phyloP scores from a whole-genome alignment of 1,140 invertebrate species.

The Dendrolimus punctatus region DNA sequence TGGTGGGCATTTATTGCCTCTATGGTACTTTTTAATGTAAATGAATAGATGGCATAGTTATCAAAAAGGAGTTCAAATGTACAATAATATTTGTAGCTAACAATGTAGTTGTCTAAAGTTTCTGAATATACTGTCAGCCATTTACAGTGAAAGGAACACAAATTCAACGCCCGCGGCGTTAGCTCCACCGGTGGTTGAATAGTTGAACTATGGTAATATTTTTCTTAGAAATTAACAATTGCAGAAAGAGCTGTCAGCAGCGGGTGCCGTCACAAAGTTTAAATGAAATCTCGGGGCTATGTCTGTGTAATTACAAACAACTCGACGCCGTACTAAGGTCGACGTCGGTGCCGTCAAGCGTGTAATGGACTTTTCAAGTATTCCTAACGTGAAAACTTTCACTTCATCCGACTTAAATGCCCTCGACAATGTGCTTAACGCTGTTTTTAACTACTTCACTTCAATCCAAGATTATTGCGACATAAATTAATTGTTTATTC shows the following conservation, averaged over 20 bases:
- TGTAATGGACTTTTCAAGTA: slow-evolving; percentile 70
- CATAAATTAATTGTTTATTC: slow-evolving; percentile 50
- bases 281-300: slow-evolving; percentile 63
- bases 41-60: too few species aligned
- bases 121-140: too few species aligned
- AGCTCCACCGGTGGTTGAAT: not conserved
- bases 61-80: too few species aligned
- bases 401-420: slow-evolving; percentile 52
- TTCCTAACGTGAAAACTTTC: slow-evolving; percentile 66
- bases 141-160: too few species aligned
- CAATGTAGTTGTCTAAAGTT: too few species aligned
- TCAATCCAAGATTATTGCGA: slow-evolving; percentile 42
- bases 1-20: too few species aligned
- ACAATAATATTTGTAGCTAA: too few species aligned
- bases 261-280: slow-evolving; percentile 55
- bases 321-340: slow-evolving; percentile 38
- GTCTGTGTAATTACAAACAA: slow-evolving; percentile 65
- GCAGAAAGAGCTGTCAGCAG: slow-evolving; percentile 38
- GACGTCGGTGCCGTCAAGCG: slow-evolving; percentile 47
- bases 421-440: slow-evolving; percentile 63
- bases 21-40: too few species aligned
- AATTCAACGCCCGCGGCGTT: not conserved
- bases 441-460: slow-evolving; percentile 65
- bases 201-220: slow-evolving; percentile 20
- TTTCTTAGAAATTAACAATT: slow-evolving; percentile 31